These are phyloP conservation scores for Philhelius pedissequus DNA, from an alignment of 2,888 invertebrate genomes.

Conservation along the genomic window DNA sequence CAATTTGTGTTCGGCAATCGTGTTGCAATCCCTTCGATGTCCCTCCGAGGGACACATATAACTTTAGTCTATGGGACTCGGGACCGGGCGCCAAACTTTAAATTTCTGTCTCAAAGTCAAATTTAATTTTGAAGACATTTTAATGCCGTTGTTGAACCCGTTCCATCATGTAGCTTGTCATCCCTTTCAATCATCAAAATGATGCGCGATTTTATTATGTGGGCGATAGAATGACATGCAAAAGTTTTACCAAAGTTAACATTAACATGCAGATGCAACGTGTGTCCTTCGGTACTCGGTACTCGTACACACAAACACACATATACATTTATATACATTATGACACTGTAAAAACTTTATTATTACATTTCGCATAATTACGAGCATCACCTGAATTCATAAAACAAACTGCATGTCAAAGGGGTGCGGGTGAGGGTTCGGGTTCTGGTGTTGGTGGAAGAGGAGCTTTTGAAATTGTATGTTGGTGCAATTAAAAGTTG, in stretches of 20 bases:
- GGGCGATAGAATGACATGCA: not conserved
- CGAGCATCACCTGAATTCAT: slow-evolving; percentile 44
- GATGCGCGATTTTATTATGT: not conserved
- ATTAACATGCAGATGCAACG: slow-evolving; percentile 1
- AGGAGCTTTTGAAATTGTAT: not conserved
- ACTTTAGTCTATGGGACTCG: no score
- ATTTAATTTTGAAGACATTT: slow-evolving; percentile 51
- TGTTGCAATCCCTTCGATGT: not conserved
- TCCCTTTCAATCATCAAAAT: not conserved
- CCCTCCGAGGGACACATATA: not conserved
- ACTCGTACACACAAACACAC: no score
- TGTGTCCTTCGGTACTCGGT: slow-evolving; percentile 67
- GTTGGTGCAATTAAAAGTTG: slow-evolving; percentile 51
- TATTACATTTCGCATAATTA: slow-evolving; percentile 74
- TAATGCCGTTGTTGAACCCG: slow-evolving; percentile 23
- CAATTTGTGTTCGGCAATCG: slow-evolving; percentile 45
- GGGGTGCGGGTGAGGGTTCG: no score
- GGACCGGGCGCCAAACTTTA: slow-evolving; percentile 27
- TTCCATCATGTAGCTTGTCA: not conserved
- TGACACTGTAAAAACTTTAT: slow-evolving; percentile 78
- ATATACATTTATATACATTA: slow-evolving; percentile 75
- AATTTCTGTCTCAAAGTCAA: slow-evolving; percentile 45
- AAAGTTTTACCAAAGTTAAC: slow-evolving; percentile 1
- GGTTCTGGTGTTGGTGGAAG: no score
- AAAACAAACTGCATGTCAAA: not conserved